Base-by-base conservation (phyloP, 2,797 vertebrate genomes). In the Tangara arthus region DNA sequence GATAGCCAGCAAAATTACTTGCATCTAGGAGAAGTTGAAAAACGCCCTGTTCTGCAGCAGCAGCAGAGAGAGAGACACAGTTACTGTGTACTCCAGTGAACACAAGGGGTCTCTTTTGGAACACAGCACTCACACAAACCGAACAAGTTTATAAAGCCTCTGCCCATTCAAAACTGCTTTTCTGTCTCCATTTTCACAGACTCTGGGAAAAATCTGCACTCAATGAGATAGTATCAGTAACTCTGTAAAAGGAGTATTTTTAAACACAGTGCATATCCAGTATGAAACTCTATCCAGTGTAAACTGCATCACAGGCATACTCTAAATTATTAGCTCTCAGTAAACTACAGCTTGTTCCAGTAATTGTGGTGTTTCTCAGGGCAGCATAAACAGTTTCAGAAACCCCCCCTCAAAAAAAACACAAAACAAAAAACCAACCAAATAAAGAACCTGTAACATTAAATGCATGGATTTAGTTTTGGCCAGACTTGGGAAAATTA, bases 81-180 rank as follows among this genome's bases (percentile, higher is more conserved):
- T 87, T 73, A 82, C 34, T 4, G 1, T 79, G 73, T 44, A 85
- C 71, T 27, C 28, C 42, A 90, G 41, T 69, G 93, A 96, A 97
- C 96, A 96, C 96, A 97, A 97, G 97, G 80, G 95, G 96, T 96
- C 96, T 97, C 95, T 95, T 97, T 78, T 81, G 93, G 76, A 96
- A 91, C 87, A 82, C 52, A 55, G 49, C 27, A 32, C 47, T 56
- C 26, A 9, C 47, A 66, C 79, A 65, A 78, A 75, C 37, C 1
- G 28, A 91, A 78, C 68, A 85, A 93, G 81, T 7, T 27, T 13
- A 69, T 42, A 55, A 89, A 93, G 32, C 53, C 60, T 77, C 84
- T 83, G 49, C 49, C 20, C 79, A 81, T 53, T 65, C 65, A 94
- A 95, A 93, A 52, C 34, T 49, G 42, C 24, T 15, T 81, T 90